phyloP scores from a whole-genome alignment of 1,140 invertebrate genomes.

The Eupristina koningsbergeri region DNA sequence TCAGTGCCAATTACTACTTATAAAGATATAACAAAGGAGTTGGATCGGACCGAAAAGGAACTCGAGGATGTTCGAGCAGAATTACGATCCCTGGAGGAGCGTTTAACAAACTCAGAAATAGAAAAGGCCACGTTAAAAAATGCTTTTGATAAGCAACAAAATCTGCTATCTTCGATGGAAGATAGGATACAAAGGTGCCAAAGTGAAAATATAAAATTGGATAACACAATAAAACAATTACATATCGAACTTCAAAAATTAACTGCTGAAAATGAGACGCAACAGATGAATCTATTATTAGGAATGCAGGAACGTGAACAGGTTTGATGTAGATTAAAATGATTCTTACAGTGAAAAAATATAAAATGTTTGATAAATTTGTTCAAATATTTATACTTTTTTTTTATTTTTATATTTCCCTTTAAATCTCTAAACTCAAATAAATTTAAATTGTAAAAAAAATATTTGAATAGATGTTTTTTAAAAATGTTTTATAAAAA shows the following conservation, averaged over 20 bases:
- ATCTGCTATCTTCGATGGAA: slow-evolving; percentile 55
- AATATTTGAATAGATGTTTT: no score
- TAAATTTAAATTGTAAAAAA: no score
- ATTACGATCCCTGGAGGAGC: slow-evolving; percentile 56
- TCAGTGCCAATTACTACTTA: slow-evolving; percentile 24
- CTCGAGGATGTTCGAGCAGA: slow-evolving; percentile 52
- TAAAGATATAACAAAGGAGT: slow-evolving; percentile 51
- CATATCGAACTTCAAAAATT: slow-evolving; percentile 55
- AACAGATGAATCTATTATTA: slow-evolving; percentile 56
- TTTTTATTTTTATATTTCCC: no score
- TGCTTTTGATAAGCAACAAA: slow-evolving; percentile 51
- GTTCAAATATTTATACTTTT: no score
- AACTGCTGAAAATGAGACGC: slow-evolving; percentile 58
- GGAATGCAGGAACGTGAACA: slow-evolving; percentile 63
- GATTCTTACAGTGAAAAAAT: not conserved
- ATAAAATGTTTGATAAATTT: not conserved
- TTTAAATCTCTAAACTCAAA: no score
- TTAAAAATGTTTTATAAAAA: no score
- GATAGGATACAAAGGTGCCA: slow-evolving; percentile 55
- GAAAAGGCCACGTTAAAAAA: slow-evolving; percentile 55
- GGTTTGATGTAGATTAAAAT: slow-evolving; percentile 40
- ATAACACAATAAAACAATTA: slow-evolving; percentile 43
- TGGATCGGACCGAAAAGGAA: slow-evolving; percentile 58
- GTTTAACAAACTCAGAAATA: slow-evolving; percentile 52
- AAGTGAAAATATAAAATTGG: slow-evolving; percentile 54